Evolutionary conservation across 2,113 vertebrate species (phyloP).

Genomic region (Pipra filicauda): DNA sequence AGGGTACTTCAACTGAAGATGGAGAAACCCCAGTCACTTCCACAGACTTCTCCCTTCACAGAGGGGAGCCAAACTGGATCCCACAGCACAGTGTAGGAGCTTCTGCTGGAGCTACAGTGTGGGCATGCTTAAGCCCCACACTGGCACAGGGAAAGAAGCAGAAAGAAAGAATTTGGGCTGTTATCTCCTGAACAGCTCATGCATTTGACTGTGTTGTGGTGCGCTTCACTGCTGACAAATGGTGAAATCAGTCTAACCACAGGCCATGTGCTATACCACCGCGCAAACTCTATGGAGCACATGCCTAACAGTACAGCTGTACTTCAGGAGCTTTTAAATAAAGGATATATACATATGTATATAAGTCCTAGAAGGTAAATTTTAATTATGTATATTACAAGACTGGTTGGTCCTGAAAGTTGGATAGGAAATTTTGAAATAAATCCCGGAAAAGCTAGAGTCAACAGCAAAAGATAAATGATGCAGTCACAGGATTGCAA

Average conservation of each 20-base stretch:
- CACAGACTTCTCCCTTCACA: neutral
- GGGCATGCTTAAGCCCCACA: neutral
- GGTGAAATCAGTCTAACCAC: neutral
- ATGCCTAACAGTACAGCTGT: neutral
- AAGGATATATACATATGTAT: neutral
- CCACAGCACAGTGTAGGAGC: neutral
- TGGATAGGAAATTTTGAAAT: neutral
- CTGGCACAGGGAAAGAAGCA: too few relatives aligned
- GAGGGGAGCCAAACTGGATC: neutral
- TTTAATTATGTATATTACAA: neutral
- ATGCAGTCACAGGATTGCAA: neutral
- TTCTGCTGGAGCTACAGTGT: neutral
- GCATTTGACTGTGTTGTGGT: neutral
- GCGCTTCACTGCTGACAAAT: neutral
- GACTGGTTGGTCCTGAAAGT: neutral
- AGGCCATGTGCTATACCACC: neutral
- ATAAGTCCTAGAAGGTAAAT: neutral
- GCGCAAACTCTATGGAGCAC: neutral
- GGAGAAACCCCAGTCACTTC: neutral
- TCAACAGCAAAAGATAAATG: neutral
- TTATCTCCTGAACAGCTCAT: rapidly evolving
- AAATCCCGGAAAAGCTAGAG: neutral
- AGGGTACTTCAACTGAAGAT: neutral
- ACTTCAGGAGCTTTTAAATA: neutral
- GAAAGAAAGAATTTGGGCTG: neutral